A percentile compares a stretch with the other conserved stretches of the same genome.
Conservation (phyloP, 2,888 invertebrate species). For the Drosophila birchii region DNA sequence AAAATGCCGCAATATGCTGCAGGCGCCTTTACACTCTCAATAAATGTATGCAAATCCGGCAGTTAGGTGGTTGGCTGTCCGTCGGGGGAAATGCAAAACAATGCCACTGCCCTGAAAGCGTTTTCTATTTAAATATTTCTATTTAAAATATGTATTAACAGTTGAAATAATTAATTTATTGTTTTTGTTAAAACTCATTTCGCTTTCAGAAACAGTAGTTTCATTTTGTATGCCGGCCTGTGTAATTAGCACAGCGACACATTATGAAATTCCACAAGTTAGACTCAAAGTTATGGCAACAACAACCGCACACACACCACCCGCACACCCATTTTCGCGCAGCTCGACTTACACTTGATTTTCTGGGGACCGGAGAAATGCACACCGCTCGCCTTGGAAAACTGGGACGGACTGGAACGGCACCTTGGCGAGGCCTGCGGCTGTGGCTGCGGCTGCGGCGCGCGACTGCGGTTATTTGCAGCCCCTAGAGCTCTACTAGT, state of each 20-base stretch:
- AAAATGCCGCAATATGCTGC: slow-evolving; percentile 46
- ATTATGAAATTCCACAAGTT: slow-evolving; percentile 17
- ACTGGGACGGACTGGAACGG: slow-evolving; percentile 61
- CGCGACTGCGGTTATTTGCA: slow-evolving; percentile 26
- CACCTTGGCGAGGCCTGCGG: slow-evolving; percentile 36
- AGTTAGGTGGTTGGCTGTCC: slow-evolving; percentile 13
- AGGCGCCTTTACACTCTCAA: slow-evolving; percentile 20
- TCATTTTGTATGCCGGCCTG: not conserved
- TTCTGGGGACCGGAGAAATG: slow-evolving; percentile 24
- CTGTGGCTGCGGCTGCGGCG: slow-evolving; percentile 13
- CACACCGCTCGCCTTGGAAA: slow-evolving; percentile 51
- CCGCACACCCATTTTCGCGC: slow-evolving; percentile 4
- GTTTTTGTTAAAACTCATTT: not conserved
- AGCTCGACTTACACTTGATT: slow-evolving; percentile 57
- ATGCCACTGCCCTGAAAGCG: not conserved
- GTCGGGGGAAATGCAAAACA: not conserved
- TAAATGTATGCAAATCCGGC: slow-evolving; percentile 18
- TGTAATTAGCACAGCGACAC: not conserved
- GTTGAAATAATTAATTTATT: not conserved
- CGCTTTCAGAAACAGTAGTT: not conserved
- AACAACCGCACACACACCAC: slow-evolving; percentile 6
- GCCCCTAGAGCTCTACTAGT: slow-evolving; percentile 9
- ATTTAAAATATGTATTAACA: not conserved
- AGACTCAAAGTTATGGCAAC: slow-evolving; percentile 13
- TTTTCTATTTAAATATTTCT: not conserved